phyloP scores from a whole-genome alignment of 2,797 vertebrate species.

The Danio albolineatus region DNA sequence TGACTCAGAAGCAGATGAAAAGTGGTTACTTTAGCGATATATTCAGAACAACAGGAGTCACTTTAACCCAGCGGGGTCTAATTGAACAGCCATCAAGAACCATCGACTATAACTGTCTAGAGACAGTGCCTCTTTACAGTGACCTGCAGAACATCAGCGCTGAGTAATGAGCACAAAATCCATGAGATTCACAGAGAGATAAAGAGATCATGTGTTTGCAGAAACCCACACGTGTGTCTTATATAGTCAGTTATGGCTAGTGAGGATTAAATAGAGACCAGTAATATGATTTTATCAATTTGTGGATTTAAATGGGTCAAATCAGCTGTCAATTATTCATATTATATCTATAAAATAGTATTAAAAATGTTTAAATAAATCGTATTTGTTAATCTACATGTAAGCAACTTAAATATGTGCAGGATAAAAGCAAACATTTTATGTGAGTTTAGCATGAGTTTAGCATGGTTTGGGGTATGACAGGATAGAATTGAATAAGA shows the following conservation, averaged over 20 bases:
- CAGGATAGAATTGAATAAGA: background rate
- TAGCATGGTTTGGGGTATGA: background rate
- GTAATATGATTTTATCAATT: background rate
- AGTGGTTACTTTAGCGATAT: conserved; percentile 20
- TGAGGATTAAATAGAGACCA: conserved; percentile 14
- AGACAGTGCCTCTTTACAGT: conserved; percentile 67
- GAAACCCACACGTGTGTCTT: conserved; percentile 9
- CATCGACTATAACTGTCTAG: conserved; percentile 68
- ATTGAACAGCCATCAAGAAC: conserved; percentile 58
- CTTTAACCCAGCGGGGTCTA: conserved; percentile 19
- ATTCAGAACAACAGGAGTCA: conserved; percentile 36
- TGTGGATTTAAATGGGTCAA: background rate
- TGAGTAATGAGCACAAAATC: conserved; percentile 73
- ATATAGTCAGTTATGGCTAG: conserved; percentile 8
- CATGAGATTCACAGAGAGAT: conserved; percentile 56
- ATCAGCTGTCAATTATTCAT: too few species aligned
- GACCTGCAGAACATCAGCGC: conserved; percentile 67
- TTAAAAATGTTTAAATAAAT: background rate
- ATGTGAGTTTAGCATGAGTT: background rate
- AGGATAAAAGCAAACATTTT: background rate
- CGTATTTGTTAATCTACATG: background rate
- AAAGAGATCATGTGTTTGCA: conserved; percentile 21
- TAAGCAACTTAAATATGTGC: background rate
- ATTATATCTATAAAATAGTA: too few species aligned
- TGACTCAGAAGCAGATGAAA: conserved; percentile 24